A percentile compares a stretch with the other conserved stretches of the same genome.
Conservation (phyloP, 37 sponge, comb jelly and placozoan genomes). For the Dysidea cf. avara region DNA sequence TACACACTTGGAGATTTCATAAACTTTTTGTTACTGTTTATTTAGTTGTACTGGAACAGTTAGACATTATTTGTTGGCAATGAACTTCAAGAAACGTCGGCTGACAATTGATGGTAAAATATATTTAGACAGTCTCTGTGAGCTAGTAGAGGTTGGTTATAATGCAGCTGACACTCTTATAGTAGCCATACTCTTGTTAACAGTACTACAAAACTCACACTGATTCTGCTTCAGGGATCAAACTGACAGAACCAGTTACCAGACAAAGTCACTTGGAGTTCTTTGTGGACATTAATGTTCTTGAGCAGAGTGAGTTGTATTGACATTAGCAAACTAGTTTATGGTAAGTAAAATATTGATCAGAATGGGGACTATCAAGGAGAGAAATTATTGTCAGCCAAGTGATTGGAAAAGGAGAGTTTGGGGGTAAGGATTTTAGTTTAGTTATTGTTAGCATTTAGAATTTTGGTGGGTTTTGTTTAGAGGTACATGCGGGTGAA, state of each 20-base stretch:
- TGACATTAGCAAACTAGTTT: conserved; percentile 1
- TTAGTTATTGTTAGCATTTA: not conserved
- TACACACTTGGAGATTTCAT: not conserved
- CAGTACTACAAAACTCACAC: not conserved
- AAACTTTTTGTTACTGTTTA: no score
- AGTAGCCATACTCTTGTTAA: not conserved
- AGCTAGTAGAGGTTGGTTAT: conserved; percentile 37
- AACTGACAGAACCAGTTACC: conserved; percentile 20
- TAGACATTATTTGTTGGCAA: conserved; percentile 68
- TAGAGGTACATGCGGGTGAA: conserved; percentile 76
- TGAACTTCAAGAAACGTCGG: conserved; percentile 33
- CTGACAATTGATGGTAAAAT: conserved; percentile 43
- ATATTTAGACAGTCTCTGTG: conserved; percentile 2
- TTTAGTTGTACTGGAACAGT: conserved; percentile 29
- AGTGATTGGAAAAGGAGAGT: conserved; percentile 83
- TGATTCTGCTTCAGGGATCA: conserved; percentile 2
- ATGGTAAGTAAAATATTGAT: conserved; percentile 13
- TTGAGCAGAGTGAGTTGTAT: conserved; percentile 28
- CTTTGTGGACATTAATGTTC: conserved; percentile 30
- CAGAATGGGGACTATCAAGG: conserved; percentile 74
- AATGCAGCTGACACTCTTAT: not conserved
- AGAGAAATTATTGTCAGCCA: conserved; percentile 61
- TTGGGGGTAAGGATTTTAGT: conserved; percentile 66
- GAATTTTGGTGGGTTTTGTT: not conserved
- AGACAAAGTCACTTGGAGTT: conserved; percentile 44